Evolutionary conservation across 2,888 invertebrate species (phyloP), one percentile per base, ranked within the genome.

Genomic region (Anodontia alba): DNA sequence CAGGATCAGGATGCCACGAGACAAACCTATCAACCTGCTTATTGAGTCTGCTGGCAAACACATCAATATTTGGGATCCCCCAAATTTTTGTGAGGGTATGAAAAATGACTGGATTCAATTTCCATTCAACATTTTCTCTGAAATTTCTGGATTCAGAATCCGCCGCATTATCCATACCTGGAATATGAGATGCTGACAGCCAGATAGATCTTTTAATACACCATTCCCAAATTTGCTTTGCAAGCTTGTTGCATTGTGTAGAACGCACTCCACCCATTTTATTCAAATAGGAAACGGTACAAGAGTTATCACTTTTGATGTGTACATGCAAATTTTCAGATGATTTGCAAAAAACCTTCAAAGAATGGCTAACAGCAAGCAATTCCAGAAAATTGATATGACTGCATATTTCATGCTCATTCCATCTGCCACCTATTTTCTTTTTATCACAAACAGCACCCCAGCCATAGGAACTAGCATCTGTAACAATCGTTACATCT

Each of bases 1-100:
- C 57, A 33, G 80, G 36, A 73, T 76, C 76, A 43, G 76, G 68
- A 38, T 62, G 76, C 76, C 73, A 73, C 20, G 78, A 73, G 0
- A 77, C 73, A 73, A 51, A 81, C 1, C 33, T 36, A 12, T 10
- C 7, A 10, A 80, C 1, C 36, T 80, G 72, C 20, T 38, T 43
- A 66, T 76, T 80, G 0, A 73, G 3, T 38, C 72, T 73, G 29
- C 75, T 76, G 33, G 80, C 80, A 80, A n/a, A 80, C 72, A 76
- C 67, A 43, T 78, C 74, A 15, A 80, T 73, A 1, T 76, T 36
- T 23, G 80, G 80, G 1, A 69, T 23, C 20, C 73, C 73, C 38
- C 43, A 79, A 46, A 57, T 29, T 5, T 12, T 38, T 12, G 12
- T 12, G 1, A 78, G 29, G 12, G 68, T 31, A 3, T 38, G 17